Evolutionary conservation across 2,113 vertebrate species (phyloP), one percentile per base, ranked within the genome.

Genomic region (Nerophis lumbriciformis): DNA sequence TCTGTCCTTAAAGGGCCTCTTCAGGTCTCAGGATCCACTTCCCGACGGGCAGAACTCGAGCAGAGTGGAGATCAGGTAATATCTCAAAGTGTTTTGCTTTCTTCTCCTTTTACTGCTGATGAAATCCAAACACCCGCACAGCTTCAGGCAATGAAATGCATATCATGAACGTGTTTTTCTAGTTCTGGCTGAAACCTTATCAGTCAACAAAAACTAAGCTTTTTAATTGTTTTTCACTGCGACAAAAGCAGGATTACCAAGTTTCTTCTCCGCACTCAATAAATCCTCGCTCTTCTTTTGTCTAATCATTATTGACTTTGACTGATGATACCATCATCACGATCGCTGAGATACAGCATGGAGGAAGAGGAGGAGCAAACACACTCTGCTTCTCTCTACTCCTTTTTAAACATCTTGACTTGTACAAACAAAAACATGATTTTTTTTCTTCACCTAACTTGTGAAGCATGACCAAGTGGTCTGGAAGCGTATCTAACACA

Each of bases 1-100:
- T 80, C 62, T 4, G 10, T 88, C 69, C 81, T 53, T 72, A 6
- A 85, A 99, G 97, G 94, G 92, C 15, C 92, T 99, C 14, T 98
- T 99, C 83, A 82, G 87, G 72, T 91, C 90, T 65, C 78, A 92
- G 58, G 87, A 91, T 76, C 87, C 87, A 63, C 90, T 82, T 73
- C 69, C 87, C 56, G 88, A 92, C 39, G 86, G 83, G 57, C 90
- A 90, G 53, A 88, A 92, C 68, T 94, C 95, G 4, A 91, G 92
- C 85, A 92, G 92, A 78, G 91, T 98, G 65, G 95, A 96, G 88
- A 91, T 99, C 81, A 99, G 96, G 97, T 99, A 84, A 72, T 47
- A 4, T 1, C 11, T 73, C 28, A n/a, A 19, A 36, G 10, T 51
- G 50, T 48, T 13, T 16, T 48, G 65, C 19, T 15, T 28, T 45